phyloP scores from a whole-genome alignment of 2,888 invertebrate genomes.

The Cartodere bifasciata region DNA sequence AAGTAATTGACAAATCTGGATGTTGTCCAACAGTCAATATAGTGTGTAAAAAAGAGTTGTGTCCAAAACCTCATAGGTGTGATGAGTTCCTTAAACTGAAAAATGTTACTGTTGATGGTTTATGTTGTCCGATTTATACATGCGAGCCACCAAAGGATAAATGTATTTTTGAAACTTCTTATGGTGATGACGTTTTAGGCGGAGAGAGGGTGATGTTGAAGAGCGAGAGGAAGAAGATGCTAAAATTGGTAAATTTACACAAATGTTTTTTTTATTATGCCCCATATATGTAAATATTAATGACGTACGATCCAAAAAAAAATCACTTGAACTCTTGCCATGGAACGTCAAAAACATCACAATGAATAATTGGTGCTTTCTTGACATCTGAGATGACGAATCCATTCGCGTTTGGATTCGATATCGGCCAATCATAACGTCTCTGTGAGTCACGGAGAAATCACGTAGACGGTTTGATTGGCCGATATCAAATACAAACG shows the following conservation, averaged over 20 bases:
- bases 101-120: slow-evolving; percentile 19
- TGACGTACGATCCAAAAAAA: no score
- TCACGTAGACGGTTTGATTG: no score
- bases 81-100: slow-evolving; percentile 43
- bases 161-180: slow-evolving; percentile 47
- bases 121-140: slow-evolving; percentile 53
- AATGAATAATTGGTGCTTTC: no score
- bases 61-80: slow-evolving; percentile 48
- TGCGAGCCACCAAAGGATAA: slow-evolving; percentile 55
- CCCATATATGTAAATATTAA: no score
- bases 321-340: no score
- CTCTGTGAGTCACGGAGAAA: no score
- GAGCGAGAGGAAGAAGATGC: slow-evolving; percentile 36
- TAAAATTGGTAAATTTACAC: slow-evolving; percentile 46
- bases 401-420: no score
- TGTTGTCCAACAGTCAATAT: slow-evolving; percentile 56
- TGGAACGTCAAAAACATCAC: no score
- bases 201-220: slow-evolving; percentile 37
- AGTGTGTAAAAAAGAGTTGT: slow-evolving; percentile 48
- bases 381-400: no score
- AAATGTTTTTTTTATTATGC: no score
- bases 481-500: no score
- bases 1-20: slow-evolving; percentile 45
- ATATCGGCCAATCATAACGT: no score
- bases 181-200: slow-evolving; percentile 41